Base-by-base conservation (phyloP, 37 sponge, comb jelly and placozoan genomes). In the Haliclona indistincta region DNA sequence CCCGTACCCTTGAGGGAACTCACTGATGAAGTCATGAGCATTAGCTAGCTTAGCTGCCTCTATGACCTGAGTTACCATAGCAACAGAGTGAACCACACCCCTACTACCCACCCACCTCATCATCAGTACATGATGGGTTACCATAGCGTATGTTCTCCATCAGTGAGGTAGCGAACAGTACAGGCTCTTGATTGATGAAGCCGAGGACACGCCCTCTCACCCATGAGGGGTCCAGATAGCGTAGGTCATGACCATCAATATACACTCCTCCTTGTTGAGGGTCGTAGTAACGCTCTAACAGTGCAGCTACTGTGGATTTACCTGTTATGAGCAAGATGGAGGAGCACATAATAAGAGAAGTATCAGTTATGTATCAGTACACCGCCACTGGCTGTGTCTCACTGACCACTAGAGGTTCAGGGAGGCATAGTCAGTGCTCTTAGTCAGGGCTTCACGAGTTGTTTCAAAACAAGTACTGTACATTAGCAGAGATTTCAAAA, bases 121-220 rank as follows among this genome's bases (percentile, higher is more conserved):
- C 61, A 49, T 95, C 92, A 43, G 80, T 74, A 54, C 92, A 92
- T 68, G 72, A 66, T 13, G 89, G 92, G 1, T 63, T 56, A 0
- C 96, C 96, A 81, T 95, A 95, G 17, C 92, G 74, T 30, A 95
- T 95, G 63, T 95, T 95, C 68, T 91, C 96, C 68, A 76, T 75
- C 15, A 95, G 78, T 41, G 85, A 65, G 20, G 92, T 88, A 51
- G 89, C 96, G 82, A 95, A 95, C 78, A 95, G 81, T 2, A 91
- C 89, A 17, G 96, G 96, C 64, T 95, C 96, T 79, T 97, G 98
- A 44, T 89, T 82, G 28, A 97, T 97, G 63, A 71, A 94, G 5
- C 98, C 98, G 26, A 94, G 71, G n/a, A 85, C 81, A 23, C 74
- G 38, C 15, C 88, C 86, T 35, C 98, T 55, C 39, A 97, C 66